phyloP scores from a whole-genome alignment of 2,888 invertebrate genomes.

The Osmoderma eremita region DNA sequence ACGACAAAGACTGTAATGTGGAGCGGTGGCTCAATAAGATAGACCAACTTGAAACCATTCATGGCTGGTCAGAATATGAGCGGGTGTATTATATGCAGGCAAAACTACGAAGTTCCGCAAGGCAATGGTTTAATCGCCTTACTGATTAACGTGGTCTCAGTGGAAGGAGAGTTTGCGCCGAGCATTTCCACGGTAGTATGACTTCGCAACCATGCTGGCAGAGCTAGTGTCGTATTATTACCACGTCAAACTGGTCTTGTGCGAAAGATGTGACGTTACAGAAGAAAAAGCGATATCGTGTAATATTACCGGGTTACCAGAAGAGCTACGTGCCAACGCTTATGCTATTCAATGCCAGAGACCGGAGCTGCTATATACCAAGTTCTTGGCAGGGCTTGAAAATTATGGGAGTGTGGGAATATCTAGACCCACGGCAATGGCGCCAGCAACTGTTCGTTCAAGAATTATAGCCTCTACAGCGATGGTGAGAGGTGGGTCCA shows the following conservation, averaged over 20 bases:
- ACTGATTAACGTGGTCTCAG: conserved; percentile 42
- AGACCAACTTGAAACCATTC: conserved; percentile 52
- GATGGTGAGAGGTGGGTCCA: not conserved
- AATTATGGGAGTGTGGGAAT: conserved; percentile 41
- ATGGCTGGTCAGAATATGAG: conserved; percentile 47
- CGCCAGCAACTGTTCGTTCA: no score
- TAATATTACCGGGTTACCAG: conserved; percentile 37
- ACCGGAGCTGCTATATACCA: conserved; percentile 33
- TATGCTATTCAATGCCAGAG: conserved; percentile 35
- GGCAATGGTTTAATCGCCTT: conserved; percentile 52
- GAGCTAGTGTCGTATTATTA: conserved; percentile 53
- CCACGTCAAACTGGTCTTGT: conserved; percentile 49
- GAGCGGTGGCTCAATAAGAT: conserved; percentile 52
- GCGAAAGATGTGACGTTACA: conserved; percentile 1
- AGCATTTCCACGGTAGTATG: conserved; percentile 47
- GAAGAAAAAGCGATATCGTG: conserved; percentile 35
- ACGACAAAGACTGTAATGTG: no score
- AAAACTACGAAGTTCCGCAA: conserved; percentile 48
- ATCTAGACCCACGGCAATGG: not conserved
- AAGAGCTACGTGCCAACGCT: conserved; percentile 41
- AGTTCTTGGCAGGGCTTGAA: conserved; percentile 38
- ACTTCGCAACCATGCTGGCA: conserved; percentile 44
- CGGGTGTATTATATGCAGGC: conserved; percentile 39
- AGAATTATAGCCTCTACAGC: no score
- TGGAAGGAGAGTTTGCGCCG: conserved; percentile 45